Evolutionary conservation across 2,888 invertebrate genomes (phyloP), one percentile per base, ranked within the genome.

Genomic region (Pyralis farinalis): DNA sequence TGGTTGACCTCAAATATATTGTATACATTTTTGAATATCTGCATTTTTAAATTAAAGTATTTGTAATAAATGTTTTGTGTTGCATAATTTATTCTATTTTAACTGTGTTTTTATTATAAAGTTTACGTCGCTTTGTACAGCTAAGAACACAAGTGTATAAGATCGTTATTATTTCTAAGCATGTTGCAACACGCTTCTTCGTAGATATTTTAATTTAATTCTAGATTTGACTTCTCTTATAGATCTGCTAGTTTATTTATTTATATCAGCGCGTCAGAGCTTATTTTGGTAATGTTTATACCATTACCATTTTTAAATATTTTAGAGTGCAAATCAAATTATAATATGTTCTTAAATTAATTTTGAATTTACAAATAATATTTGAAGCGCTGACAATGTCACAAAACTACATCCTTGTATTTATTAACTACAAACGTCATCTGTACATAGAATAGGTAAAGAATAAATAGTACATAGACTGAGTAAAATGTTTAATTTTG

Each of bases 191-290:
- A 58, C 58, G 65, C 64, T 61, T 65, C 42, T 53, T 36, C 43
- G 34, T 47, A 51, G 41, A 40, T 40, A 42, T 45, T 42, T 27
- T 40, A 42, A 37, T 55, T 44, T 53, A 53, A 54, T 49, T 40
- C 40, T 53, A 55, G 54, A 52, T 47, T 40, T 39, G 37, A 47
- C 47, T 53, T 54, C 47, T 47, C 47, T 47, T 42, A 71, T 78
- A 85, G 86, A 85, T 86, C 81, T 86, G 87, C 85, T 87, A 87
- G 83, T 66, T 62, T 71, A 70, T 77, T 71, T 72, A 61, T 72
- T 63, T 63, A 59, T 58, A 44, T 38, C 16, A 45, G 44, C 22
- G 50, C 42, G 45, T 40, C 43, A 40, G 38, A 42, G 38, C 47
- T 52, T 51, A 46, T 52, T 52, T 43, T 40, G 46, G 32, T 34